Conservation (phyloP, 2,888 invertebrate genomes). For the Phanerotoma sp. region DNA sequence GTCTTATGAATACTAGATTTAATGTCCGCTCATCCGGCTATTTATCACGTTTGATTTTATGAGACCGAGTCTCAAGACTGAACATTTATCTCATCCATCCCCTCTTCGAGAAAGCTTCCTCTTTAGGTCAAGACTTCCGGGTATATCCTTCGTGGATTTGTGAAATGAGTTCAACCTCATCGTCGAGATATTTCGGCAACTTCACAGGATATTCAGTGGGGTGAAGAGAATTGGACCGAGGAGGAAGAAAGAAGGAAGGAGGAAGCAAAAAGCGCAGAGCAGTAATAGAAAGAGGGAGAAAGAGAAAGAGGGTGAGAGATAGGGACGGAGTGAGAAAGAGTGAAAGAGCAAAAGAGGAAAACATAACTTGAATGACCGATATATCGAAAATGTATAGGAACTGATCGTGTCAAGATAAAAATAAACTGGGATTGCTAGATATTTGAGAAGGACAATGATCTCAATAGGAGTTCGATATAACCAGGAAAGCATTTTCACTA, state of each 20-base stretch:
- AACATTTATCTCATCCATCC: constrained; percentile 5
- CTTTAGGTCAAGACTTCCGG: constrained; percentile 6
- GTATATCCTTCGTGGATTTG: neutral
- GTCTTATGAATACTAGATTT: constrained; percentile 14
- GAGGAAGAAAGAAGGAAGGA: too few relatives aligned
- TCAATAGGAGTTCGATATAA: neutral
- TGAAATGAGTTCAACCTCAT: neutral
- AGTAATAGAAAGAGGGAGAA: neutral
- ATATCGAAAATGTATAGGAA: neutral
- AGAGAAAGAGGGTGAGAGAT: too few relatives aligned
- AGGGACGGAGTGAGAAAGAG: neutral
- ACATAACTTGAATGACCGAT: neutral
- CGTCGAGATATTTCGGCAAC: constrained; percentile 9
- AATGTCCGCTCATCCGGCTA: constrained; percentile 5
- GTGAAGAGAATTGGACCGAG: too few relatives aligned
- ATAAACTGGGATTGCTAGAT: neutral
- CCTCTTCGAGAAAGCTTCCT: neutral
- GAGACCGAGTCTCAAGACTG: neutral
- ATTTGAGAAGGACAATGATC: constrained; percentile 1
- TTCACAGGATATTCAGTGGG: neutral
- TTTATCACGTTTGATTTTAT: constrained; percentile 7
- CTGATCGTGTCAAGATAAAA: neutral
- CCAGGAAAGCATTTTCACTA: too few relatives aligned
- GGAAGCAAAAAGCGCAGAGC: neutral
- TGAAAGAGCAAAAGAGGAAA: neutral